Evolutionary conservation across 2,113 vertebrate genomes (phyloP), one percentile per base, ranked within the genome.

Genomic region (Rhabdornis inornatus): DNA sequence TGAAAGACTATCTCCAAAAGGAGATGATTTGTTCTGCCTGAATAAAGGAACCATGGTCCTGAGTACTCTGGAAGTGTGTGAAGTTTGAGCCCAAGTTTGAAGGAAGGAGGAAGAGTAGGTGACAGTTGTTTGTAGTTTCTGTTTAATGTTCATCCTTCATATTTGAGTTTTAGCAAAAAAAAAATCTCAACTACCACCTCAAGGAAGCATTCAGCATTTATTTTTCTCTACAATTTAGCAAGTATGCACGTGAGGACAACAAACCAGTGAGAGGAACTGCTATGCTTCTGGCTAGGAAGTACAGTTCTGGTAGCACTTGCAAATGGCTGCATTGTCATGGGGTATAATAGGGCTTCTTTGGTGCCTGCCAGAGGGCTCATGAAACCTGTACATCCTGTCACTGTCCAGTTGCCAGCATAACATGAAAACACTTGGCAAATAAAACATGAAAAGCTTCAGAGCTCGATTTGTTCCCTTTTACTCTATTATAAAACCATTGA

Each of bases 391-490:
- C 77, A 84, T 95, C 65, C 94, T 92, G 84, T 85, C 61, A 72
- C 77, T 91, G 89, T 79, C 83, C 47, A 59, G 76, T 84, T 90
- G 80, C 89, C 95, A 97, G 47, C 61, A 52, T 77, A 75, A 42
- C 69, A 82, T 64, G 80, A 94, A 95, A 96, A 90, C 52, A 78
- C 31, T 92, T 95, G 83, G 69, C 89, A 95, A 96, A 89, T 71
- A 89, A 95, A 92, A 87, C 45, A 92, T 72, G 52, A 91, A 86
- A 89, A 84, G 4, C 80, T 71, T 92, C 64, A 82, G 77, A 84
- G 69, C 61, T 72, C 7, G 2, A 17, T 95, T 91, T 91, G n/a
- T 91, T 94, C 0, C 0, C 37, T 94, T 95, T 92, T 92, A 59
- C 18, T 7, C 57, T 72, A 28, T 71, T 70, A 82, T 68, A 87